A percentile compares a stretch with the other conserved stretches of the same genome.
Evolutionary conservation across 2,113 vertebrate genomes (phyloP).

Genomic region (Thymallus thymallus): DNA sequence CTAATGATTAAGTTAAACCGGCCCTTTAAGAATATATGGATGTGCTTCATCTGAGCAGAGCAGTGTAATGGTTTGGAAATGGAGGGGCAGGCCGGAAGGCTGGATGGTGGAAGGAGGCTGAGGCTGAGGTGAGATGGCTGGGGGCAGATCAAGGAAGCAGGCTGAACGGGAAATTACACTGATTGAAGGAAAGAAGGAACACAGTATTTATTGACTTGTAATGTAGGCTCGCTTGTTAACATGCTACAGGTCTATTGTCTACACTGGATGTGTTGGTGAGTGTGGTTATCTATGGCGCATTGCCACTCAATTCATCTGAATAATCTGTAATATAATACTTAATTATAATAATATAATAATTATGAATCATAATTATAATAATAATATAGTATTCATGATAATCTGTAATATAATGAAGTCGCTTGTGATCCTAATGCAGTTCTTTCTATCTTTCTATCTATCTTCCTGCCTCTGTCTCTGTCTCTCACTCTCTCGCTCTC

Average conservation of each 20-base stretch:
- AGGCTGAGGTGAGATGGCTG: conserved; percentile 64
- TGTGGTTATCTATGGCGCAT: not conserved
- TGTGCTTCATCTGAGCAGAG: conserved; percentile 89
- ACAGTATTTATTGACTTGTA: no score
- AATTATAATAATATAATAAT: no score
- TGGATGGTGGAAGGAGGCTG: conserved; percentile 40
- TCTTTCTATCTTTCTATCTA: not conserved
- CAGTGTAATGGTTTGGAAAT: conserved; percentile 92
- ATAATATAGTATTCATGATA: no score
- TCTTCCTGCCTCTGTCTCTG: not conserved
- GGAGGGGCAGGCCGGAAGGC: conserved; percentile 50
- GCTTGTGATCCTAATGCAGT: not conserved
- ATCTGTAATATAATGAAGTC: no score
- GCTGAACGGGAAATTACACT: conserved; percentile 38
- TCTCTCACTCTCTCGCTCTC: no score
- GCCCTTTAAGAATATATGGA: conserved; percentile 97
- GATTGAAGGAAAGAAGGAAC: no score
- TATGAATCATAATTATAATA: no score
- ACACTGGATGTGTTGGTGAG: not conserved
- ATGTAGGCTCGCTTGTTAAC: not conserved
- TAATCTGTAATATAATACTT: no score
- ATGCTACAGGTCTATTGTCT: not conserved
- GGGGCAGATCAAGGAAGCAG: conserved; percentile 84
- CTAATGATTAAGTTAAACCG: conserved; percentile 98
- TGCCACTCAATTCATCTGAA: not conserved